phyloP scores from a whole-genome alignment of 2,888 invertebrate species.

The Ischnura elegans region DNA sequence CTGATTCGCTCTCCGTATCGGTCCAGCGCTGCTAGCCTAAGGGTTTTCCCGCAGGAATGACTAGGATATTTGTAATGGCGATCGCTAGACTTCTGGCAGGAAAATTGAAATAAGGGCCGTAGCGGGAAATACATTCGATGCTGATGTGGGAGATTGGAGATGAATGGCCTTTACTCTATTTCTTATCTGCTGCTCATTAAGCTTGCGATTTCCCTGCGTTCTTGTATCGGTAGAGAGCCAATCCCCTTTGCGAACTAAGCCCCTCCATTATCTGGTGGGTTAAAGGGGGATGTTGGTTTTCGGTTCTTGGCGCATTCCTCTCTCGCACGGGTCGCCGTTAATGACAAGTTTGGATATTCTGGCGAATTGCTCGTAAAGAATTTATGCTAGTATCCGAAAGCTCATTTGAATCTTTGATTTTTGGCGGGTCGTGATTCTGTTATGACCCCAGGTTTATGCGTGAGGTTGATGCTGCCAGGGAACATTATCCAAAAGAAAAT shows the following conservation, averaged over 20 bases:
- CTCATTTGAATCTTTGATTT: conserved; percentile 60
- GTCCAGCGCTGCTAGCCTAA: not conserved
- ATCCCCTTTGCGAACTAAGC: conserved; percentile 31
- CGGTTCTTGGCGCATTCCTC: conserved; percentile 2
- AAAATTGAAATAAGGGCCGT: not conserved
- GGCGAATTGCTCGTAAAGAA: conserved; percentile 42
- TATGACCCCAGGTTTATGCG: conserved; percentile 40
- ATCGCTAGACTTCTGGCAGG: not conserved
- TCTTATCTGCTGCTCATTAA: not conserved
- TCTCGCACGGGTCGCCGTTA: conserved; percentile 3
- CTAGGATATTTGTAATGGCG: not conserved
- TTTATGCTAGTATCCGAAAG: conserved; percentile 49
- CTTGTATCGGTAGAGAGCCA: conserved; percentile 34
- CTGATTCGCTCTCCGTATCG: not conserved
- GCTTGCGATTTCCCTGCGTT: conserved; percentile 14
- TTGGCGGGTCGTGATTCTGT: conserved; percentile 37
- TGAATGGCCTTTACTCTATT: not conserved
- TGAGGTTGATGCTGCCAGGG: not conserved
- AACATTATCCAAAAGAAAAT: not conserved
- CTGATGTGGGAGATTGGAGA: not conserved
- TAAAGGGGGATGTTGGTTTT: not conserved
- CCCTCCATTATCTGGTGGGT: conserved; percentile 15
- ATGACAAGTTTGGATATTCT: conserved; percentile 55
- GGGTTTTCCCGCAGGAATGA: not conserved
- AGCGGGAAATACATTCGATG: not conserved